Conservation (phyloP, 2,113 vertebrate species). For the Bothrops jararaca region DNA sequence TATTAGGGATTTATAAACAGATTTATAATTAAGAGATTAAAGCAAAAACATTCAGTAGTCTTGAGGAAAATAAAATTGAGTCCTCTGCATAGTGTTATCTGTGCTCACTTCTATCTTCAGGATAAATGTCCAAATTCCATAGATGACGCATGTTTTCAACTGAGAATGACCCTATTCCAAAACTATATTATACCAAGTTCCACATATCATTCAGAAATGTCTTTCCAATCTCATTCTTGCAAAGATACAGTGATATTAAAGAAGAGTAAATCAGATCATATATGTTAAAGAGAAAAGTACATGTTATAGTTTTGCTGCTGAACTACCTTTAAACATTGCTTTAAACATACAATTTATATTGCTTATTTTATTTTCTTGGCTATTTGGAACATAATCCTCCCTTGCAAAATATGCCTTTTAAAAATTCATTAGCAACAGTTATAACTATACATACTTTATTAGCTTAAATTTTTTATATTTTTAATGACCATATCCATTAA, state of each 20-base stretch:
- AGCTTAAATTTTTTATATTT: slow-evolving; percentile 28
- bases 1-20: neutral
- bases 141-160: neutral
- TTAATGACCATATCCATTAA: slow-evolving; percentile 26
- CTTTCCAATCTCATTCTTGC: neutral
- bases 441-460: slow-evolving; percentile 24
- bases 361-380: slow-evolving; percentile 3
- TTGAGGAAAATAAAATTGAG: neutral
- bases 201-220: neutral
- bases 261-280: neutral
- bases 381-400: slow-evolving; percentile 9
- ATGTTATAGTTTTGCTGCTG: neutral
- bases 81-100: too few species aligned
- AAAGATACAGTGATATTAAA: neutral
- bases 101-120: too few species aligned
- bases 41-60: neutral
- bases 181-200: neutral
- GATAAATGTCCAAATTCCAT: neutral
- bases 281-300: neutral
- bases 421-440: slow-evolving; percentile 20
- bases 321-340: neutral
- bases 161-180: neutral
- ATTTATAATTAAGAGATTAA: neutral
- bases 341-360: neutral
- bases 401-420: slow-evolving; percentile 11